Evolutionary conservation across 2,888 invertebrate genomes (phyloP).

Genomic region (Ceriagrion tenellum): DNA sequence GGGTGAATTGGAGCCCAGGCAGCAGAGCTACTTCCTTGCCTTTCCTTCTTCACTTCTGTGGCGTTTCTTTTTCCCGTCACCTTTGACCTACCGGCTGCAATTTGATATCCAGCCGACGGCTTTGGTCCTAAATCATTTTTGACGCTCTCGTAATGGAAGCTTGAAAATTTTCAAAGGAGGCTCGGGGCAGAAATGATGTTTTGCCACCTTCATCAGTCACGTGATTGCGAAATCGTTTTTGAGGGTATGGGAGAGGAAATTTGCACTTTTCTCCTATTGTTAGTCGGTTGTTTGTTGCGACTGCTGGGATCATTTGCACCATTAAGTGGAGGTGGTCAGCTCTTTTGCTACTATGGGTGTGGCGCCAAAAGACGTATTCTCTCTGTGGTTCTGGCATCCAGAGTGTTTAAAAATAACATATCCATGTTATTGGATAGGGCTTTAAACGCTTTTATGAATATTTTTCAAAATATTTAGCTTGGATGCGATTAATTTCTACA

Average conservation of each 20-base stretch:
- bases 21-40: neutral
- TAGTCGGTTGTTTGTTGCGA: too few relatives aligned
- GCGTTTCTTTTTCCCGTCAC: neutral
- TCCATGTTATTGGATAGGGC: too few relatives aligned
- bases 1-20: neutral
- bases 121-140: slow-evolving; percentile 26
- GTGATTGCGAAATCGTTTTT: neutral
- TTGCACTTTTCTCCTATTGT: neutral
- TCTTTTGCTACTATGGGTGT: too few relatives aligned
- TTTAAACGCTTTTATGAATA: too few relatives aligned
- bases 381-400: too few relatives aligned
- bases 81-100: neutral
- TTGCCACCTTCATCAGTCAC: neutral
- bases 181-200: neutral
- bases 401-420: too few relatives aligned
- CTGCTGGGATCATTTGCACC: too few relatives aligned
- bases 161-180: neutral
- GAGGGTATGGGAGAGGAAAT: too few relatives aligned
- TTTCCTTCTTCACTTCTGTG: neutral
- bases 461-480: too few relatives aligned
- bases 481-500: too few relatives aligned
- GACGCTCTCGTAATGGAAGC: neutral
- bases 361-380: too few relatives aligned
- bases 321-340: too few relatives aligned
- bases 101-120: neutral